Evolutionary conservation across 2,797 vertebrate genomes (phyloP), one percentile per base, ranked within the genome.

Genomic region (Phrynocephalus vlangalii): DNA sequence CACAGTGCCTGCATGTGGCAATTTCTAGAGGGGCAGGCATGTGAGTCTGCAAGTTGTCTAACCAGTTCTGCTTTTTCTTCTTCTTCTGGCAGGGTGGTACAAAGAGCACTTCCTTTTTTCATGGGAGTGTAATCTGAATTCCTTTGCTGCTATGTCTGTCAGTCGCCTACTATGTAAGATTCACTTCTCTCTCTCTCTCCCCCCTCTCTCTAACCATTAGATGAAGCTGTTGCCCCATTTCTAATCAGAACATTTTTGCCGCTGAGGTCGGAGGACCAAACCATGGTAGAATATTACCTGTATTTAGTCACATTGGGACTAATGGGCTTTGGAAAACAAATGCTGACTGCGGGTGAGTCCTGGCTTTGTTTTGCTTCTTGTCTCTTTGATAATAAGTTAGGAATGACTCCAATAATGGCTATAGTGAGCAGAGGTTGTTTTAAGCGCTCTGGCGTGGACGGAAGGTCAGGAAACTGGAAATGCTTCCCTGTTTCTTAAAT

Each of bases 321-420:
- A 11, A 86, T 52, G 87, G 79, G 88, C 88, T 71, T 66, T 79
- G 93, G 91, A 33, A 92, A 87, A 10, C 48, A 72, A 79, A 85
- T 84, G 3, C 75, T 87, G 89, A 89, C 90, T 24, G 78, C 80
- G 93, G 94, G 95, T 95, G 92, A 94, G 94, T 70, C 87, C 87
- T 70, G 0, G 13, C 0, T 90, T 79, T 85, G 76, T 28, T 90
- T n/a, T 28, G 0, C 0, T 50, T 28, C 30, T 33, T 81, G 50
- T 24, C 56, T 84, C 15, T 8, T 79, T 70, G 24, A 30, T 90
- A 68, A 83, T 88, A 38, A 63, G 52, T 63, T 24, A 28, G 11
- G 10, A 76, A 33, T 68, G n/a, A 60, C 15, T 33, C 38, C 60
- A 63, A n/a, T 28, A 15, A 60, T 83, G 6, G n/a, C 33, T 66